Conservation (phyloP, 1,140 invertebrate genomes). For the Pseudomyrmex flavicornis region DNA sequence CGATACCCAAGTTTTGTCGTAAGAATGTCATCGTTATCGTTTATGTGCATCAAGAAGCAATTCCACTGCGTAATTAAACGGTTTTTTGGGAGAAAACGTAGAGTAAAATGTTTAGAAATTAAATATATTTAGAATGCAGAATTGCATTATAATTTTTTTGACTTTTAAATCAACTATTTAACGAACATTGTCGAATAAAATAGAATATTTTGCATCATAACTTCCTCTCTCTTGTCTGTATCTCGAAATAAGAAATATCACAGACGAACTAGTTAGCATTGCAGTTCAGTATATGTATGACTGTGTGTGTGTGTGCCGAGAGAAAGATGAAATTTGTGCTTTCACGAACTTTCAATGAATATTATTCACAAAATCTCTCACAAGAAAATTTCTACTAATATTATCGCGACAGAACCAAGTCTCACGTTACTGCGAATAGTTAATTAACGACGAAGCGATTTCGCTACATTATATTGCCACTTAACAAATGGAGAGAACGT, state of each 20-base stretch:
- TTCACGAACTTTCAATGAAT: neutral
- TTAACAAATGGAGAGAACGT: constrained; percentile 71
- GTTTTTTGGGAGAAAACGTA: too few relatives aligned
- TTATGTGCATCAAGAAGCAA: too few relatives aligned
- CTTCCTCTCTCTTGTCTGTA: constrained; percentile 16
- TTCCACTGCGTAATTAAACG: neutral
- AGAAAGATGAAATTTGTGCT: constrained; percentile 75
- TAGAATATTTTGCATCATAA: constrained; percentile 10
- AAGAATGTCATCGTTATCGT: constrained; percentile 25
- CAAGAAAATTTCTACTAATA: constrained; percentile 29
- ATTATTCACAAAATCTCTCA: neutral
- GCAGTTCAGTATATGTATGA: constrained; percentile 72
- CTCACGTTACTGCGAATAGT: constrained; percentile 66
- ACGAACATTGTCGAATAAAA: neutral
- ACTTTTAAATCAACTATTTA: too few relatives aligned
- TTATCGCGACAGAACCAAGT: constrained; percentile 52
- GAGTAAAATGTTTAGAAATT: neutral
- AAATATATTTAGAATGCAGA: neutral
- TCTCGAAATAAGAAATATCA: constrained; percentile 55
- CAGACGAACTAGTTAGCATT: constrained; percentile 82
- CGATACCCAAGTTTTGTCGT: constrained; percentile 9
- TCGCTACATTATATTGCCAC: constrained; percentile 67
- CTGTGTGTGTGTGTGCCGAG: constrained; percentile 78
- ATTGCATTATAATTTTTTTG: too few relatives aligned
- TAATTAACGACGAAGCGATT: constrained; percentile 71